phyloP scores from a whole-genome alignment of 2,797 vertebrate genomes.

The Rhincodon typus region DNA sequence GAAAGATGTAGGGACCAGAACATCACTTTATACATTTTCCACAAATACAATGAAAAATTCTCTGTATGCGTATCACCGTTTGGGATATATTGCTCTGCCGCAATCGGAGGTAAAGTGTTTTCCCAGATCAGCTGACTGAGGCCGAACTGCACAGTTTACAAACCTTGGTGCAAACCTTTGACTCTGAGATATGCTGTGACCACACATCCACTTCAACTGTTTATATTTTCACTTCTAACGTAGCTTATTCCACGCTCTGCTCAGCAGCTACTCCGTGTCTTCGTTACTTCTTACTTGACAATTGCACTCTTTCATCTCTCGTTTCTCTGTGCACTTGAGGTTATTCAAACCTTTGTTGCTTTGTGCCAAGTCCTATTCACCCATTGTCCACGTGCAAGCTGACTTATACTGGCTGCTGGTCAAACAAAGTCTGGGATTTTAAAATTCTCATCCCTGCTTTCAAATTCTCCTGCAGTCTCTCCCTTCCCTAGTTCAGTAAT shows the following conservation, averaged over 20 bases:
- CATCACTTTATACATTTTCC: slow-evolving; percentile 72
- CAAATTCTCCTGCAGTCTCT: not conserved
- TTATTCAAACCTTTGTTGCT: no score
- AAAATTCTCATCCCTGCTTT: not conserved
- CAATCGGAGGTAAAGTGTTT: slow-evolving; percentile 47
- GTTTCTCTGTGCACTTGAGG: not conserved
- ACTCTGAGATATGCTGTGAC: not conserved
- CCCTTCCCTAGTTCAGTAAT: no score
- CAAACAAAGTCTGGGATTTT: not conserved
- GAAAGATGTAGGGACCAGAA: slow-evolving; percentile 64
- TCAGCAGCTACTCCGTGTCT: not conserved
- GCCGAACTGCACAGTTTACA: not conserved
- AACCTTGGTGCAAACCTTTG: not conserved
- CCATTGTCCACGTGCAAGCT: not conserved
- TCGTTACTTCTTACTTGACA: not conserved
- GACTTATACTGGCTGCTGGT: not conserved
- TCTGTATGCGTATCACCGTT: slow-evolving; percentile 48
- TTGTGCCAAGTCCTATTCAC: not conserved
- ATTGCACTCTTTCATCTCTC: not conserved
- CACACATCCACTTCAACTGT: not conserved
- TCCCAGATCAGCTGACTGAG: not conserved
- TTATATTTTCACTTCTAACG: not conserved
- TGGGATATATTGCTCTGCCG: slow-evolving; percentile 56
- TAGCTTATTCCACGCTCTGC: no score
- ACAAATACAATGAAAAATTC: slow-evolving; percentile 72